Percentiles rank a stretch among this genome's conserved stretches.
Evolutionary conservation across 2,113 vertebrate species (phyloP).

Genomic region (Notiomystis cincta): DNA sequence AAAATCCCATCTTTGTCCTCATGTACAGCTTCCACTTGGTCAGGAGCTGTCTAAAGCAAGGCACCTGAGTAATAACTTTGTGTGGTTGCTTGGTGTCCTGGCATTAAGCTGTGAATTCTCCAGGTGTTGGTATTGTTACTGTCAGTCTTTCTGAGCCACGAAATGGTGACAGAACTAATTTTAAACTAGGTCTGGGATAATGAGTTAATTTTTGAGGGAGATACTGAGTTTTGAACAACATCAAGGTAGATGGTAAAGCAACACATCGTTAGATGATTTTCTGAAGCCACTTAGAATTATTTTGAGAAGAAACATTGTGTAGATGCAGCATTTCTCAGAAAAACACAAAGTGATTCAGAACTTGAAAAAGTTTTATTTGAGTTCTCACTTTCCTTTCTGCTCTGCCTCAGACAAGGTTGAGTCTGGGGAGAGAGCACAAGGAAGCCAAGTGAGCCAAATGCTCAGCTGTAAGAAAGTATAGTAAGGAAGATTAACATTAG

Average conservation of each 20-base stretch:
- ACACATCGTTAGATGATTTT: background rate
- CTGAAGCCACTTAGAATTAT: background rate
- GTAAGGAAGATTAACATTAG: background rate
- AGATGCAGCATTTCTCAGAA: background rate
- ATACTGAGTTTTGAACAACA: background rate
- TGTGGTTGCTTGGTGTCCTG: background rate
- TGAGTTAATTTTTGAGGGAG: background rate
- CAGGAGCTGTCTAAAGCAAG: background rate
- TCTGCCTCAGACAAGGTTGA: background rate
- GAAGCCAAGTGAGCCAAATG: background rate
- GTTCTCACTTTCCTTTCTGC: background rate
- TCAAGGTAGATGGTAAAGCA: background rate
- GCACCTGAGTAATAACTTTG: background rate
- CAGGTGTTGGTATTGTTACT: background rate
- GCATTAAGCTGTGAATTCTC: background rate
- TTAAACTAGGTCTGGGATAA: background rate
- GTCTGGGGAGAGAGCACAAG: background rate
- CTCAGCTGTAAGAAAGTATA: background rate
- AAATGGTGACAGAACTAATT: background rate
- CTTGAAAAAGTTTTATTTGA: background rate
- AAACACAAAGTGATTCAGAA: background rate
- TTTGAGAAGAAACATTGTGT: background rate
- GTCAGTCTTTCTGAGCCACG: background rate
- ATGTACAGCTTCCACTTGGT: background rate
- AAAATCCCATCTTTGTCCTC: slow-evolving; percentile 50